These are phyloP conservation scores for Phylloscopus trochiloides DNA, from an alignment of 2,113 vertebrate genomes.

Conservation along the genomic window DNA sequence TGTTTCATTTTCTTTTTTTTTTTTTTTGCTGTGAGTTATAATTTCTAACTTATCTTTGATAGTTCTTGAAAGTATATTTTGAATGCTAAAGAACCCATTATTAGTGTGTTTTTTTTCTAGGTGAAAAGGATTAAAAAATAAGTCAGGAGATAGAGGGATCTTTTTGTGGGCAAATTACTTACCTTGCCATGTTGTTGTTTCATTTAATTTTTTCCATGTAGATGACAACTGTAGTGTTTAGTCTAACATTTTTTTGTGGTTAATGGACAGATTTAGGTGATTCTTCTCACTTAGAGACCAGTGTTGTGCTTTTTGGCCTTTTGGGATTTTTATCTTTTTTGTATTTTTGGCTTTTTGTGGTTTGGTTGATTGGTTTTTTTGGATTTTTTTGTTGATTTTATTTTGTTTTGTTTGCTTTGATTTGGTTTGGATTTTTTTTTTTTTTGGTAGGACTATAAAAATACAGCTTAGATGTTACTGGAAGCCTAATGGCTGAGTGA, in stretches of 20 bases:
- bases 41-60: neutral
- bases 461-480: neutral
- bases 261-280: neutral
- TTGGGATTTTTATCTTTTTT: neutral
- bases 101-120: neutral
- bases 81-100: neutral
- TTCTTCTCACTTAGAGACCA: neutral
- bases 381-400: too few species aligned
- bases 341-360: neutral
- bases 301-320: too few species aligned
- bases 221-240: neutral
- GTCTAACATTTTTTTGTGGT: neutral
- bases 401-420: neutral
- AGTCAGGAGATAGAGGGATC: fast-evolving
- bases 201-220: neutral
- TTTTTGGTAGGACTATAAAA: neutral
- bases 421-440: neutral
- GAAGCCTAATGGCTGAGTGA: neutral
- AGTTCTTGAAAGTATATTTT: neutral
- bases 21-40: neutral
- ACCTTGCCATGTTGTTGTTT: neutral
- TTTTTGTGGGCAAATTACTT: neutral
- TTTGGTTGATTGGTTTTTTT: neutral
- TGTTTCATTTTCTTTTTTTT: neutral
- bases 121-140: neutral